phyloP scores from a whole-genome alignment of 2,113 vertebrate species.

The Cottus gobio region DNA sequence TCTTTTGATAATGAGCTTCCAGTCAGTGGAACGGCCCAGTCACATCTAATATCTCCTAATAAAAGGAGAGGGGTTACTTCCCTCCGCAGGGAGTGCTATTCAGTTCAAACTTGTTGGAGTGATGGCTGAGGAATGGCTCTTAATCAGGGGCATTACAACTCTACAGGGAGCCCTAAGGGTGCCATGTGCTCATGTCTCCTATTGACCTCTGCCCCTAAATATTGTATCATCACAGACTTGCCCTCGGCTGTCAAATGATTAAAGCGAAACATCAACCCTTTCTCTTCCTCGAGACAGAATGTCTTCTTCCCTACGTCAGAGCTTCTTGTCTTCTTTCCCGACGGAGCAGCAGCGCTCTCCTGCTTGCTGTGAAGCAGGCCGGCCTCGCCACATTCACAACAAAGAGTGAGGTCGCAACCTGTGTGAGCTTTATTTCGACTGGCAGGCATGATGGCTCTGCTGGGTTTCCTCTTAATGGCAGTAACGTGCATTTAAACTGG shows the following conservation, averaged over 20 bases:
- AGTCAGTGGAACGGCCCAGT: constrained; percentile 49
- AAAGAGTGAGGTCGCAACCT: constrained; percentile 58
- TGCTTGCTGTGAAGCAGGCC: constrained; percentile 30
- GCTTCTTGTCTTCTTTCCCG: constrained; percentile 3
- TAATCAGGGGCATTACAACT: constrained; percentile 56
- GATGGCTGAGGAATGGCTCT: constrained; percentile 15
- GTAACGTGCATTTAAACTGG: constrained; percentile 39
- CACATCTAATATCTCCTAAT: constrained; percentile 63
- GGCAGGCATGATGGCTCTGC: constrained; percentile 37
- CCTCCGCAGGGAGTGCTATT: constrained; percentile 39
- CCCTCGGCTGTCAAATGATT: background rate
- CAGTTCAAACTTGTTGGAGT: constrained; percentile 43
- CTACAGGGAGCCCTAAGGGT: constrained; percentile 26
- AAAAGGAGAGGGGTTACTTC: constrained; percentile 56
- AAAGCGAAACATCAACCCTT: constrained; percentile 18
- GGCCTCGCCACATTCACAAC: constrained; percentile 43
- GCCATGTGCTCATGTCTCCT: constrained; percentile 37
- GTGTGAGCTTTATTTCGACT: constrained; percentile 45
- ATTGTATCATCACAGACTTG: background rate
- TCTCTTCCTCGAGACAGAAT: constrained; percentile 11
- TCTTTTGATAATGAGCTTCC: constrained; percentile 58
- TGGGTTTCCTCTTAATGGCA: constrained; percentile 42
- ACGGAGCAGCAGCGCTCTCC: constrained; percentile 6
- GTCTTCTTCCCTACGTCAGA: background rate
- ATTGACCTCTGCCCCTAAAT: constrained; percentile 47